Evolutionary conservation across 2,797 vertebrate species (phyloP).

Genomic region (Somateria mollissima): DNA sequence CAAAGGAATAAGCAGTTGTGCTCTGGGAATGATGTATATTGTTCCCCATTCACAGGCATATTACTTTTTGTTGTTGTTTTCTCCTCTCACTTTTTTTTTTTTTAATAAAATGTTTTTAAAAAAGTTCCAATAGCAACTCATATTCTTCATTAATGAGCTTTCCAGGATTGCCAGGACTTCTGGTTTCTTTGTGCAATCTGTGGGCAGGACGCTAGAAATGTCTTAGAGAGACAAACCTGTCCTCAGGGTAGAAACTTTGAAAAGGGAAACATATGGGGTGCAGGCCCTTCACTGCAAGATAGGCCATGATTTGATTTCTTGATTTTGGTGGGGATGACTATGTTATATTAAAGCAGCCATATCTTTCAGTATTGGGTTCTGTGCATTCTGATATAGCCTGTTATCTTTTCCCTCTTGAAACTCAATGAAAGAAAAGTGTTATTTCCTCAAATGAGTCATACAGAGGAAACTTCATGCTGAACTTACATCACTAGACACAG

Average conservation of each 20-base stretch:
- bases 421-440: not conserved
- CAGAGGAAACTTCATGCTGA: not conserved
- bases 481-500: not conserved
- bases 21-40: not conserved
- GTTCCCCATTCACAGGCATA: not conserved
- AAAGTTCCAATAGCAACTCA: not conserved
- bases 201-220: not conserved
- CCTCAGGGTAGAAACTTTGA: not conserved
- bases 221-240: not conserved
- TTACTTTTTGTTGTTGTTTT: not conserved
- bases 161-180: not conserved
- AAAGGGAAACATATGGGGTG: not conserved
- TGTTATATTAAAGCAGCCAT: not conserved
- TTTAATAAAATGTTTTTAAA: not conserved
- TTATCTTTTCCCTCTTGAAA: not conserved
- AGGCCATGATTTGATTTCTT: not conserved
- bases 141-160: not conserved
- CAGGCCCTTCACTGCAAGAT: not conserved
- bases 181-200: not conserved
- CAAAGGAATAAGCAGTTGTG: not conserved
- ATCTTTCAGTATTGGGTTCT: not conserved
- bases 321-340: not conserved
- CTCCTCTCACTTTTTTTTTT: not conserved
- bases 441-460: not conserved
- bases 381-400: not conserved